phyloP scores from a whole-genome alignment of 2,888 invertebrate species.

The Pandemis corylana region DNA sequence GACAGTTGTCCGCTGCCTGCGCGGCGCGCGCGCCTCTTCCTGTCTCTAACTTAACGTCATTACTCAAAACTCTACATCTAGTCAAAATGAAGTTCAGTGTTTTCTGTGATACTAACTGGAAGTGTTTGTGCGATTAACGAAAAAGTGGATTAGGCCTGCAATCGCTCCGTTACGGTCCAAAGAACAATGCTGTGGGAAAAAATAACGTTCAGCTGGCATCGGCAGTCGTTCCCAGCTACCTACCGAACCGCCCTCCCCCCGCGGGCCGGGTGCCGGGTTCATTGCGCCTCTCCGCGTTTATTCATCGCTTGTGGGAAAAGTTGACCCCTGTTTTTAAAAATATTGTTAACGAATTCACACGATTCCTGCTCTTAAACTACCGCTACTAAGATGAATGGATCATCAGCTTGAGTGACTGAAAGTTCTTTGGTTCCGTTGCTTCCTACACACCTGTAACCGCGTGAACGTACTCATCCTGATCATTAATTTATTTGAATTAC shows the following conservation, averaged over 20 bases:
- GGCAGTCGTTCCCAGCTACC: constrained; percentile 84
- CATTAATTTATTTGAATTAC: constrained; percentile 18
- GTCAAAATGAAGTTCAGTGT: constrained; percentile 71
- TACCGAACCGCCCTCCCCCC: constrained; percentile 80
- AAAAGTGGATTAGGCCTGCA: constrained; percentile 64
- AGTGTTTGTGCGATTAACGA: constrained; percentile 62
- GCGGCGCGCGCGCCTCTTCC: constrained; percentile 77
- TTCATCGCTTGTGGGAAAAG: constrained; percentile 85
- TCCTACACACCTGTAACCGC: constrained; percentile 26
- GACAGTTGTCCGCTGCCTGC: constrained; percentile 76
- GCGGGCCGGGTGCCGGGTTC: constrained; percentile 82
- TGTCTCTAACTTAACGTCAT: constrained; percentile 58
- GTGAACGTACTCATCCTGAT: constrained; percentile 16
- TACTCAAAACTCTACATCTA: constrained; percentile 62
- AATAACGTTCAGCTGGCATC: constrained; percentile 86
- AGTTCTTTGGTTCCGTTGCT: constrained; percentile 22
- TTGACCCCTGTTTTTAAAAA: constrained; percentile 82
- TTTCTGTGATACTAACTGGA: constrained; percentile 42
- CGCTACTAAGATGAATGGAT: constrained; percentile 66
- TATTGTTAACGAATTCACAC: constrained; percentile 85
- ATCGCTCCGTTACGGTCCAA: constrained; percentile 80
- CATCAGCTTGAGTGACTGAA: constrained; percentile 40
- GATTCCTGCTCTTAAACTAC: constrained; percentile 68
- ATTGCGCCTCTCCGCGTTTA: constrained; percentile 84
- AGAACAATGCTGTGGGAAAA: constrained; percentile 86